Conservation (phyloP, 2,888 invertebrate species). For the Drosophila austrosaltans region DNA sequence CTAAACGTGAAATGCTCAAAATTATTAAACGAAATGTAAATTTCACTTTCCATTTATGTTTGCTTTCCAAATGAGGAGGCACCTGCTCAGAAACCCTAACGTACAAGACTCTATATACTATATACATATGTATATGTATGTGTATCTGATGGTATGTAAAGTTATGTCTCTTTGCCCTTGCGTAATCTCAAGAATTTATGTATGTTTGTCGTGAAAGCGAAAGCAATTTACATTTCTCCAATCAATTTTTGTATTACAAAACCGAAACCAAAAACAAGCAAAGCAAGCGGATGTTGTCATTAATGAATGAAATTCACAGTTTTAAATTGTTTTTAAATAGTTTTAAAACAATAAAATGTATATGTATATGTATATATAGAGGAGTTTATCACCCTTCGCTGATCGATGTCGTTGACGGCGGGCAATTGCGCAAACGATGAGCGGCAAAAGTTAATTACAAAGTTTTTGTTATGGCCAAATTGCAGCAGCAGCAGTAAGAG, state of each 20-base stretch:
- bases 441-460: slow-evolving; percentile 59
- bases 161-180: slow-evolving; percentile 57
- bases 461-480: slow-evolving; percentile 39
- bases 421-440: slow-evolving; percentile 53
- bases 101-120: background rate
- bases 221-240: slow-evolving; percentile 50
- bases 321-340: slow-evolving; percentile 44
- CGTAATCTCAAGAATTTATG: slow-evolving; percentile 72
- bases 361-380: too few species aligned
- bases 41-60: slow-evolving; percentile 74
- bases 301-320: slow-evolving; percentile 51
- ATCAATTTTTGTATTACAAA: slow-evolving; percentile 33
- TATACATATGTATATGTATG: too few species aligned
- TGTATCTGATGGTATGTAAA: slow-evolving; percentile 2
- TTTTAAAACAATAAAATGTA: slow-evolving; percentile 24
- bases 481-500: slow-evolving; percentile 3
- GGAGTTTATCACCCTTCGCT: slow-evolving; percentile 35
- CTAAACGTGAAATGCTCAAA: slow-evolving; percentile 66
- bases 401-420: slow-evolving; percentile 35
- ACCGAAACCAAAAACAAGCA: slow-evolving; percentile 11
- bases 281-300: slow-evolving; percentile 52
- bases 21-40: slow-evolving; percentile 77
- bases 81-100: slow-evolving; percentile 49
- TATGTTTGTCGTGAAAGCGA: slow-evolving; percentile 65
- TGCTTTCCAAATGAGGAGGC: slow-evolving; percentile 67